Base-by-base conservation (phyloP, 2,797 vertebrate genomes). In the Cottoperca gobio region DNA sequence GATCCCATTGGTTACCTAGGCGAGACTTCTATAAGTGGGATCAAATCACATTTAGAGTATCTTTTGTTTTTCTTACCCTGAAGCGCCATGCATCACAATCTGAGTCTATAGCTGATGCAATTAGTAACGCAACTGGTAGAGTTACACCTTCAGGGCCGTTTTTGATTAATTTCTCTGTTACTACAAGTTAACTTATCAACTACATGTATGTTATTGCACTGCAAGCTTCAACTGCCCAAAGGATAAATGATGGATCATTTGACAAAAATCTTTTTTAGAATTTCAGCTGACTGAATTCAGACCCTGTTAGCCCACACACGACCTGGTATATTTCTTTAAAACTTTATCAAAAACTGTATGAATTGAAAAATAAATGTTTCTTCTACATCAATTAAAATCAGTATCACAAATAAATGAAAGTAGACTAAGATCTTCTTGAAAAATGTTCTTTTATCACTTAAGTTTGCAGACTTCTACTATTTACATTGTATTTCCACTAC, bases 31-130 rank as follows among this genome's bases (percentile, higher is more conserved):
- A 33, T 21, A 21, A 45, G 64, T 19, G 58, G 28, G 43, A 54
- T 75, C 60, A 28, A 40, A 1, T 80, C 46, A 48, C 53, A 66
- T 64, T 72, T 83, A 73, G 70, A 76, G 68, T 57, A 48, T 71
- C 57, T 73, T 77, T 48, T 67, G 35, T 8, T 73, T 65, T 64
- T 76, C 40, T 50, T 11, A 40, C 35, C 31, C 61, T 1, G 3
- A 66, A 54, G 52, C 67, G 43, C 81, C 40, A 70, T 82, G 37
- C 81, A 42, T 42, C 16, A 83, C 64, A 55, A 52, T 63, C 55
- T 11, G 35, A 73, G 9, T 72, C 72, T 64, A 57, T 3, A 43
- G 16, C 17, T 66, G 31, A 46, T 11, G 69, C 37, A 71, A 79
- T 71, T 70, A 55, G 21, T 33, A 67, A 31, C 24, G 5, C 69